Evolutionary conservation across 2,797 vertebrate genomes (phyloP).

Genomic region (Lithobates pipiens): DNA sequence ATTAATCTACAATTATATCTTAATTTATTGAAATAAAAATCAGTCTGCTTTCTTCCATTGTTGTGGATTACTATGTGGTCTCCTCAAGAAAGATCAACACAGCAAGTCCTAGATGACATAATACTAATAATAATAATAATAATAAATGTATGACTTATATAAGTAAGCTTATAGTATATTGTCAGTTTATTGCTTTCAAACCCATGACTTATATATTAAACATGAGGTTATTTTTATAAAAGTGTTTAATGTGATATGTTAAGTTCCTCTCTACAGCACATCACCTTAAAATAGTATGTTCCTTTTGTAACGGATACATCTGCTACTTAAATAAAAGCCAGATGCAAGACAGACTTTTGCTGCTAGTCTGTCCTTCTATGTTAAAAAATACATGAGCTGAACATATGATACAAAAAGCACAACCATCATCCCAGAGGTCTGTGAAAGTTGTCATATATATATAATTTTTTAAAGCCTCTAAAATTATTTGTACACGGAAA

Average conservation of each 20-base stretch:
- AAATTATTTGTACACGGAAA: slow-evolving; percentile 23
- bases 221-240: background rate
- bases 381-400: slow-evolving; percentile 12
- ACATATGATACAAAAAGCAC: slow-evolving; percentile 1
- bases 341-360: slow-evolving; percentile 13
- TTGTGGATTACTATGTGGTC: too few relatives aligned
- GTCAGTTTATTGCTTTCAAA: slow-evolving; percentile 1
- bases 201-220: too few relatives aligned
- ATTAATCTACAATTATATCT: too few relatives aligned
- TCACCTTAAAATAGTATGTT: slow-evolving; percentile 25
- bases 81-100: background rate
- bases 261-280: slow-evolving; percentile 2
- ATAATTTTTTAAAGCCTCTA: background rate
- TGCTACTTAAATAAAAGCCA: slow-evolving; percentile 36
- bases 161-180: background rate
- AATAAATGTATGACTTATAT: background rate
- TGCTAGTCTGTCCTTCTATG: slow-evolving; percentile 15
- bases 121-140: background rate
- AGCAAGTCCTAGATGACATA: background rate
- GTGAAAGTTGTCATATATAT: background rate
- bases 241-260: background rate
- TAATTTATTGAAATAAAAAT: too few relatives aligned
- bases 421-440: background rate
- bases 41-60: too few relatives aligned
- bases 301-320: slow-evolving; percentile 27